Base-by-base conservation (phyloP, 2,113 vertebrate species). In the Neolamprologus modestus region DNA sequence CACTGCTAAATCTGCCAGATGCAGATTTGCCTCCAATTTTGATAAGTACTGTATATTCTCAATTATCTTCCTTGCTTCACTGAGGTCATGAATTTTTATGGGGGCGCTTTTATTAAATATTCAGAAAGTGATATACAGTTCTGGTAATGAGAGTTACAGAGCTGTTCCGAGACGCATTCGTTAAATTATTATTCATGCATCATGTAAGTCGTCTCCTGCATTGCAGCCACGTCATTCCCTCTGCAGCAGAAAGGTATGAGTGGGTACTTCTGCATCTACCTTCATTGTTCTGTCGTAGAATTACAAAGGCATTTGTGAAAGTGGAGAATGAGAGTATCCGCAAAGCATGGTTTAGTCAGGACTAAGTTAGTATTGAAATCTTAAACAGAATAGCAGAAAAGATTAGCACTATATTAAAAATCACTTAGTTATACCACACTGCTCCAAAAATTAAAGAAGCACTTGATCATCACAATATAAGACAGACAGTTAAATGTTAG, bases 1-100 rank as follows among this genome's bases (percentile, higher is more conserved):
- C 28, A 54, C 82, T 91, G 82, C 83, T 40, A 73, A 82, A 10
- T 82, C 88, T 89, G 63, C n/a, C 71, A 82, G 78, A 89, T 83
- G 63, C 63, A 82, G 52, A 7, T 85, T 42, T 71, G 82, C 78
- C 53, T 40, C 33, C 40, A 76, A 66, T 88, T 50, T 61, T 45
- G 40, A 80, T 26, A 11, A 83, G n/a, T n/a, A 73, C 45, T 40
- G 14, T 24, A 26, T 10, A 89, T 80, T 63, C 53, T 76, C 81
- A 71, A 81, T 86, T 24, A 83, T 42, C 84, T 83, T 81, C 82
- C 33, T 57, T 37, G 26, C 83, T 83, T 86, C 50, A 61, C 31
- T 19, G 52, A 80, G 35, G 57, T 61, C 85, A 73, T 84, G 83
- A 47, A 90, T 91, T 76, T 92, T 45, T 50, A 81, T 78, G 68